These are phyloP conservation scores for Harmothoe impar DNA, from an alignment of 2,888 invertebrate genomes.

Conservation along the genomic window DNA sequence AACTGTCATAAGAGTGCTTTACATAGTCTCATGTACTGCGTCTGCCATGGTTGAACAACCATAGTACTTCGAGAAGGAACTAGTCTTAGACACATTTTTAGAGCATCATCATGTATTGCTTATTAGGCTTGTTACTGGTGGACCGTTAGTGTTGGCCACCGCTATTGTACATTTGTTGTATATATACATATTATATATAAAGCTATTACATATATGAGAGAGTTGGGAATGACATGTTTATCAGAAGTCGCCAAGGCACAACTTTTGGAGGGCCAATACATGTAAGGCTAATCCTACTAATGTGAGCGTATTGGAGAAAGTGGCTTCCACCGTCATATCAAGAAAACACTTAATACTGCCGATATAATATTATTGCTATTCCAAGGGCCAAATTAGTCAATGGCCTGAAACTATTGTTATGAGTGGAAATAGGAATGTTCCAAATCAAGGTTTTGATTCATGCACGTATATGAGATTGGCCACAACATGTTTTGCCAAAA, in stretches of 20 bases:
- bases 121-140: slow-evolving; percentile 47
- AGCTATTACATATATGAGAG: neutral
- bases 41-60: neutral
- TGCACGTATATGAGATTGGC: too few species aligned
- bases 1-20: neutral
- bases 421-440: too few species aligned
- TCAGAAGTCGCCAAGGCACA: neutral
- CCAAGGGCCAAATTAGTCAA: too few species aligned
- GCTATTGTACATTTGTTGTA: slow-evolving; percentile 28
- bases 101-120: slow-evolving; percentile 44
- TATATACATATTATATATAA: neutral
- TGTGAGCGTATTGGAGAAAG: neutral
- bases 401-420: too few species aligned
- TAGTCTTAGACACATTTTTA: slow-evolving; percentile 37
- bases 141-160: slow-evolving; percentile 8
- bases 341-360: neutral
- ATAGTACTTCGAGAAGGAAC: neutral
- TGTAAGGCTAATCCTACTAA: neutral
- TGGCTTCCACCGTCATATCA: neutral
- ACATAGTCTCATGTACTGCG: neutral
- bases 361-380: neutral
- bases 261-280: neutral
- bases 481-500: too few species aligned
- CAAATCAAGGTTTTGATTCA: too few species aligned
- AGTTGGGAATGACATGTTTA: neutral